Conservation (phyloP, 1,140 invertebrate genomes). For the Aphaenogaster rudis region DNA sequence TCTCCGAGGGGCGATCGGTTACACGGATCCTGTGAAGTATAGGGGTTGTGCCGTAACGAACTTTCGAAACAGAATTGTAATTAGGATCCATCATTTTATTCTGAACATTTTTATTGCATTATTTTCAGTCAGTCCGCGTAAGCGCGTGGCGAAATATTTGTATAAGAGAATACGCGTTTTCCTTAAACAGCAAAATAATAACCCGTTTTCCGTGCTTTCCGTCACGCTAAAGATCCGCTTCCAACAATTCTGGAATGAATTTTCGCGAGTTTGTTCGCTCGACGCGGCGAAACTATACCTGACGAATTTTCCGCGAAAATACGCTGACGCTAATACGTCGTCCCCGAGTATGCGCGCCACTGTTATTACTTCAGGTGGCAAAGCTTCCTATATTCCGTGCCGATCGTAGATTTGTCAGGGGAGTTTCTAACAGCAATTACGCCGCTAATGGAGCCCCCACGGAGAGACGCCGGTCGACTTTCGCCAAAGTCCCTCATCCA, state of each 20-base stretch:
- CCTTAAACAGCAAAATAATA: background rate
- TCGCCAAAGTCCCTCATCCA: conserved; percentile 67
- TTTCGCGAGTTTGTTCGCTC: background rate
- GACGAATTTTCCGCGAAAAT: conserved; percentile 34
- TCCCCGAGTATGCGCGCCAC: conserved; percentile 4
- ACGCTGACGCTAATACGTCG: conserved; percentile 4
- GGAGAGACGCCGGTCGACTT: conserved; percentile 79
- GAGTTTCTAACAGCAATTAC: conserved; percentile 85
- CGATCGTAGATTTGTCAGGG: conserved; percentile 81
- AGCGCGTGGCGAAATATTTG: background rate
- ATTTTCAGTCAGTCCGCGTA: background rate
- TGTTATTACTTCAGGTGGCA: conserved; percentile 53
- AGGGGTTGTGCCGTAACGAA: conserved; percentile 3
- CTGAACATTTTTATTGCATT: background rate
- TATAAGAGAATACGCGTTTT: background rate
- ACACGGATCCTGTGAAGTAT: conserved; percentile 20
- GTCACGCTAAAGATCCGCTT: background rate
- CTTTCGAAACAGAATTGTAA: background rate
- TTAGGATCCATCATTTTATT: background rate
- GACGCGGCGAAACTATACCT: background rate
- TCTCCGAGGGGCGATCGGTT: conserved; percentile 30
- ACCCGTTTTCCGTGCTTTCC: background rate
- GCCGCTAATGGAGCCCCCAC: conserved; percentile 81
- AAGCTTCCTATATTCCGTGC: conserved; percentile 61
- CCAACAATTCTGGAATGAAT: conserved; percentile 4